These are phyloP conservation scores for Rambutsinella grinnellia DNA, from an alignment of 2,888 invertebrate genomes.

Conservation along the genomic window DNA sequence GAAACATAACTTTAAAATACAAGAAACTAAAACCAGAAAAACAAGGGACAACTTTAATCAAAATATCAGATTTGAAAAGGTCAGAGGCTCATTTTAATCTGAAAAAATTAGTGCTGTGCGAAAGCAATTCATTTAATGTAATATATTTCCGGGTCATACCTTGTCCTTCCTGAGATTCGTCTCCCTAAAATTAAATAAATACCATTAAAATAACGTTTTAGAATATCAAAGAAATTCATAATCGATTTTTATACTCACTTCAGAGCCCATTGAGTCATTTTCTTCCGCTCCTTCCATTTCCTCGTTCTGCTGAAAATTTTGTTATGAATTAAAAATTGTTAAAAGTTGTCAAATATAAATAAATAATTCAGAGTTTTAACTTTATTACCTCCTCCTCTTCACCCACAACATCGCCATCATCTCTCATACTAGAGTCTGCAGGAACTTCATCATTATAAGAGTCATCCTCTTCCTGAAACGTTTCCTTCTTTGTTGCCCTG, in stretches of 20 bases:
- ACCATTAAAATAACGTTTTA: not conserved
- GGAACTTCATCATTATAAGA: constrained; percentile 26
- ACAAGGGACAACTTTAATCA: too few relatives aligned
- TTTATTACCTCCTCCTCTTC: not conserved
- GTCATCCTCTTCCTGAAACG: constrained; percentile 53
- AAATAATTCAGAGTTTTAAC: not conserved
- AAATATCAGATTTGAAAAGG: too few relatives aligned
- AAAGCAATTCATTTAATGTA: not conserved
- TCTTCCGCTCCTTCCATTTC: constrained; percentile 55
- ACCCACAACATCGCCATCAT: constrained; percentile 1
- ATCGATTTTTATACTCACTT: too few relatives aligned
- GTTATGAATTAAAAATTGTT: not conserved
- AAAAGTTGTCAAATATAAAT: not conserved
- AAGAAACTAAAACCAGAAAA: too few relatives aligned
- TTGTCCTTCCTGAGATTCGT: constrained; percentile 36
- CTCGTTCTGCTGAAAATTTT: constrained; percentile 20
- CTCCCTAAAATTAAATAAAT: constrained; percentile 20
- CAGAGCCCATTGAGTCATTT: constrained; percentile 41
- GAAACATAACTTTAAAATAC: too few relatives aligned
- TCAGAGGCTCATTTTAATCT: too few relatives aligned
- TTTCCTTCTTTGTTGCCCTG: constrained; percentile 10
- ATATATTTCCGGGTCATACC: constrained; percentile 21
- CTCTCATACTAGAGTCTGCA: constrained; percentile 37
- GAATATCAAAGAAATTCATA: constrained; percentile 3
- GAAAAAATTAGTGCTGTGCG: too few relatives aligned